A percentile compares a stretch with the other conserved stretches of the same genome.
Evolutionary conservation across 2,797 vertebrate species (phyloP).

Genomic region (Acrocephalus scirpaceus): DNA sequence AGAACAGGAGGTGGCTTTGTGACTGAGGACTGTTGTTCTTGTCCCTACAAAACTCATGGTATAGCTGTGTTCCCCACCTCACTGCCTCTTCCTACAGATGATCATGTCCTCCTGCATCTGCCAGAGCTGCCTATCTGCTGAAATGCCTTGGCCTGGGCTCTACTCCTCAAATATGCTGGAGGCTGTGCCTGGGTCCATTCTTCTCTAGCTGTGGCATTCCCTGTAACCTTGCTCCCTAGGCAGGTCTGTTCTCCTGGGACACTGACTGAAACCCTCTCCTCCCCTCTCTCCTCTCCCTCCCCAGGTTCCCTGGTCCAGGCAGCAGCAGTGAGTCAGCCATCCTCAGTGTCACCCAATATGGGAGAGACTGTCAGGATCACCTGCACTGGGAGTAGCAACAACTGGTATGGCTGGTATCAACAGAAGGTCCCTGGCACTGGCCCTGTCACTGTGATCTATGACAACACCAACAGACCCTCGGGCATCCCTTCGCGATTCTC

Average conservation of each 20-base stretch:
- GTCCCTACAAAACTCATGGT: background rate
- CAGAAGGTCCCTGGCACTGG: background rate
- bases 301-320: too few species aligned
- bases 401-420: background rate
- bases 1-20: background rate
- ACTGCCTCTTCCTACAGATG: too few species aligned
- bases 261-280: background rate
- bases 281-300: background rate
- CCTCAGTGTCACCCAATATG: fast-evolving
- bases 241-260: background rate
- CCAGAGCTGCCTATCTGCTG: too few species aligned
- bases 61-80: background rate
- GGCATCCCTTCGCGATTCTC: background rate
- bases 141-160: too few species aligned
- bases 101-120: too few species aligned
- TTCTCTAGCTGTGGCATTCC: background rate
- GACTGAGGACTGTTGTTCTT: background rate
- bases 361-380: fast-evolving
- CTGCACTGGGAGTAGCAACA: fast-evolving
- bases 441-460: background rate
- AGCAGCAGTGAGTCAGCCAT: background rate
- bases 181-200: too few species aligned
- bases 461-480: background rate
- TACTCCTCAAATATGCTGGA: too few species aligned
- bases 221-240: too few species aligned